Evolutionary conservation across 2,797 vertebrate genomes (phyloP).

Genomic region (Macroramphosus scolopax): DNA sequence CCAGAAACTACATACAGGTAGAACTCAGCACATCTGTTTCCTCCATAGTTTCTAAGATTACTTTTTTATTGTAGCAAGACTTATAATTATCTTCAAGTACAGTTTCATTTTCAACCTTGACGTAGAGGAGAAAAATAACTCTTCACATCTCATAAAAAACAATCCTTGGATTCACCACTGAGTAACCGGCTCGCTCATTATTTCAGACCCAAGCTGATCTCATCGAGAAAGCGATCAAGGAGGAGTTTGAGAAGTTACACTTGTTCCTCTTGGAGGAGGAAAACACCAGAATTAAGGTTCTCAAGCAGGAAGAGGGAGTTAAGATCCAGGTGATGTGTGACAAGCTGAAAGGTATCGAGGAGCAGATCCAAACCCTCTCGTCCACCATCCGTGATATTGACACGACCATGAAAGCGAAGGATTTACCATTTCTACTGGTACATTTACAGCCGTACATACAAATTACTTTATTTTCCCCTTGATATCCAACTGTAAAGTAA

Average conservation of each 20-base stretch:
- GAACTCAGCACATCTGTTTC: not conserved
- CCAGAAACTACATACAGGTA: constrained; percentile 66
- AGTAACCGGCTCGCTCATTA: constrained; percentile 7
- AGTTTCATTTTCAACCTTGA: too few species aligned
- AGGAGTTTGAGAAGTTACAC: constrained; percentile 67
- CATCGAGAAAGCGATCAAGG: constrained; percentile 51
- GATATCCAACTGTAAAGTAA: too few species aligned
- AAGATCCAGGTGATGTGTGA: constrained; percentile 58
- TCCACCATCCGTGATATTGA: constrained; percentile 47
- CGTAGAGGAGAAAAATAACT: too few species aligned
- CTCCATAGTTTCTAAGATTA: too few species aligned
- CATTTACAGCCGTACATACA: not conserved
- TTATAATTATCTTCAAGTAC: too few species aligned
- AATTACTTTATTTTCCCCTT: not conserved
- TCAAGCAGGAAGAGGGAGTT: constrained; percentile 59
- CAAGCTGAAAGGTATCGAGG: constrained; percentile 57
- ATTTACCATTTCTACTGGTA: constrained; percentile 69
- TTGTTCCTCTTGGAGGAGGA: constrained; percentile 67
- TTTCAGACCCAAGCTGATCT: constrained; percentile 62
- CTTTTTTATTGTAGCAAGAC: too few species aligned
- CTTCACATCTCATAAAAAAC: too few species aligned
- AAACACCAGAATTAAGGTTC: constrained; percentile 34
- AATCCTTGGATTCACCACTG: too few species aligned
- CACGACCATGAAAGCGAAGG: constrained; percentile 21
- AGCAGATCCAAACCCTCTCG: constrained; percentile 49